Base-by-base conservation (phyloP, 1,140 invertebrate genomes). In the Calycopis cecrops region DNA sequence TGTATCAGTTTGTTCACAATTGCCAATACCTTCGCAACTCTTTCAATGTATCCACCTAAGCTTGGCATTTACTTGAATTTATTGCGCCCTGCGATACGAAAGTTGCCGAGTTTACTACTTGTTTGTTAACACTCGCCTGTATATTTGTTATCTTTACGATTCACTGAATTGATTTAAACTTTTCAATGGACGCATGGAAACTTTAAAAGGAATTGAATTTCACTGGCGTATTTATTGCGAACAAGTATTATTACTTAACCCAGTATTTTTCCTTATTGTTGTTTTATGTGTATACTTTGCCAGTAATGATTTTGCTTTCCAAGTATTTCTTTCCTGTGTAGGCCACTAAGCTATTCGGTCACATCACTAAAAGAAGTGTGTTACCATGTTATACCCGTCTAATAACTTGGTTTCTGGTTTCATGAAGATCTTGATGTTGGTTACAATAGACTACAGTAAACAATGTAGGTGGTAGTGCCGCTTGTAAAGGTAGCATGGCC, bases 1-100 rank as follows among this genome's bases (percentile, higher is more conserved):
- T 60, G 44, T 55, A 56, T 54, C 61, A 52, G 35, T 60, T 56
- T 63, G 57, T 63, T 56, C 53, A 48, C 61, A 59, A 60, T 63
- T 57, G 61, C 37, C 50, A 59, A 50, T 63, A 63, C 53, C 54
- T 63, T 49, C 33, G 42, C 47, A 63, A 63, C 61, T 59, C 61
- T 63, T 63, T 59, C 49, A 59, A 63, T 59, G 61, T 63, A 59
- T 51, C 42, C 52, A 47, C 58, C 42, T 56, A 67, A 59, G 58
- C 56, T 53, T 42, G 37, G 60, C 52, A 62, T 69, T 67, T 63
- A 62, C 54, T 55, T 48, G 57, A 62, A 69, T 71, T 71, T 71
- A 67, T 66, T 54, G 55, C 62, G 56, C 55, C 47, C 55, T 52
- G 42, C 53, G 62, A 67, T 64, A 63, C 56, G 57, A 48, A 61